These are phyloP conservation scores for Mylabris phalerata DNA, from an alignment of 1,140 invertebrate species.

Conservation along the genomic window DNA sequence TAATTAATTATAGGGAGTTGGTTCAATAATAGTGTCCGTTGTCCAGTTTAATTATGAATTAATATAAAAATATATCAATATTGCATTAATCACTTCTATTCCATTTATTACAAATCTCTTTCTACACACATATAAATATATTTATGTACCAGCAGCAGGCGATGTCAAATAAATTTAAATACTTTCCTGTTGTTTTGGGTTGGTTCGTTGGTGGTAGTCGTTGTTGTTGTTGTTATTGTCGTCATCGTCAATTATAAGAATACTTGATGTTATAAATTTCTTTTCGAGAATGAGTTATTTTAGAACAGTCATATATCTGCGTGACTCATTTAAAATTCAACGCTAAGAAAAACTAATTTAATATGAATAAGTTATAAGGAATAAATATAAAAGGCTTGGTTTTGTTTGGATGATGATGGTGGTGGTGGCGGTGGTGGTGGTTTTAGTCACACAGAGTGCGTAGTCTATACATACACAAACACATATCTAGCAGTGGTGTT, in stretches of 20 bases:
- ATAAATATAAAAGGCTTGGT: conserved; percentile 37
- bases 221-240: not conserved
- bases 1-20: no score
- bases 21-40: no score
- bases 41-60: no score
- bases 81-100: conserved; percentile 13
- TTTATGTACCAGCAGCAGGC: conserved; percentile 7
- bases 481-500: no score
- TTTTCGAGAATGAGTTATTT: conserved; percentile 34
- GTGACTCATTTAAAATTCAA: conserved; percentile 39
- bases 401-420: no score
- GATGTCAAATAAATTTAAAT: conserved; percentile 33
- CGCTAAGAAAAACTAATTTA: conserved; percentile 40
- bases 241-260: conserved; percentile 21
- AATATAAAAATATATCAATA: conserved; percentile 13
- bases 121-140: not conserved
- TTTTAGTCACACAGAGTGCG: no score
- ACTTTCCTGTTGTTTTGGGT: conserved; percentile 19
- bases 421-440: no score
- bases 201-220: no score
- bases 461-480: no score
- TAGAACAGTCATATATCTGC: conserved; percentile 33
- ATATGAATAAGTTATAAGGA: conserved; percentile 40
- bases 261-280: conserved; percentile 31
- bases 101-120: not conserved